phyloP scores from a whole-genome alignment of 1,140 invertebrate genomes.

The Euwallacea similis region DNA sequence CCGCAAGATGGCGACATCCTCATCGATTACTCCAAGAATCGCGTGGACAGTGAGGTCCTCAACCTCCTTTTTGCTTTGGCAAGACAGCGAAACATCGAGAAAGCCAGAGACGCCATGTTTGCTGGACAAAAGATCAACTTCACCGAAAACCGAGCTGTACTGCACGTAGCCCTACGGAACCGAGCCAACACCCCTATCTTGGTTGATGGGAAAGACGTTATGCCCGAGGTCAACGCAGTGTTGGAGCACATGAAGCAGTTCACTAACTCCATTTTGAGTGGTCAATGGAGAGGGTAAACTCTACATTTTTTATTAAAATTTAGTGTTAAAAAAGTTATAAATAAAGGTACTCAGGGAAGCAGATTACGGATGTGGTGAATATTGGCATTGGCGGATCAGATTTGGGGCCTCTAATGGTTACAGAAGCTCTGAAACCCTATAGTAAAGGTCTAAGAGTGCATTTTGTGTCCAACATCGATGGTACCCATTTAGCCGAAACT shows the following conservation, averaged over 20 bases:
- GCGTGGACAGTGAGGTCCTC: conserved; percentile 79
- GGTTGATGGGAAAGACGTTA: conserved; percentile 91
- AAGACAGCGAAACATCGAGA: conserved; percentile 78
- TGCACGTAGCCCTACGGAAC: conserved; percentile 94
- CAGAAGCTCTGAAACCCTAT: conserved; percentile 94
- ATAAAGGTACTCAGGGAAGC: conserved; percentile 84
- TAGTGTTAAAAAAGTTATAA: not conserved
- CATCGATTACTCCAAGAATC: conserved; percentile 96
- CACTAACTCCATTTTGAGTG: conserved; percentile 70
- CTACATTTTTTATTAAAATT: conserved; percentile 4
- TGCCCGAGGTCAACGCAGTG: conserved; percentile 90
- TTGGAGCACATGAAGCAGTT: conserved; percentile 96
- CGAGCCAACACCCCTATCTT: conserved; percentile 74
- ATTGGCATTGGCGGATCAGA: conserved; percentile 99
- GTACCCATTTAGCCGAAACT: conserved; percentile 94
- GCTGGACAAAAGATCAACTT: conserved; percentile 95
- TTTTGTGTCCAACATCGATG: conserved; percentile 99
- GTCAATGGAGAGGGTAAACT: conserved; percentile 63
- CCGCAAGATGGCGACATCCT: conserved; percentile 86
- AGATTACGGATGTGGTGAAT: conserved; percentile 97
- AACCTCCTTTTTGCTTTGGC: conserved; percentile 80
- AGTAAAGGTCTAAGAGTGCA: conserved; percentile 87
- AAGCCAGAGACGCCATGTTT: conserved; percentile 92
- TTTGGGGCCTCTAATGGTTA: conserved; percentile 98
- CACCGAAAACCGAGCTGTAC: conserved; percentile 89